These are phyloP conservation scores for Mesitornis unicolor DNA, from an alignment of 2,113 vertebrate species.

Conservation along the genomic window DNA sequence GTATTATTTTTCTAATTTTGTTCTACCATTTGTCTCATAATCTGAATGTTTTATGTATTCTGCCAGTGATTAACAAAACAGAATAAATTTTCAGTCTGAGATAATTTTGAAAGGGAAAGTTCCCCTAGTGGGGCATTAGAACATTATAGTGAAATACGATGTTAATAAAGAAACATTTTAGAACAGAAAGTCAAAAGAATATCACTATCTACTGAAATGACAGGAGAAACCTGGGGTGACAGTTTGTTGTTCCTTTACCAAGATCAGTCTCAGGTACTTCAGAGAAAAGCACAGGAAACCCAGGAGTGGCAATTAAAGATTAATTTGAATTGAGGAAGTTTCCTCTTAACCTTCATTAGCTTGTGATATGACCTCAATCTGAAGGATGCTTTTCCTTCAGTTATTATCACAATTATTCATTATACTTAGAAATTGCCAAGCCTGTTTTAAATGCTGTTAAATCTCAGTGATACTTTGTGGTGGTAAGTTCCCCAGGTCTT, in stretches of 20 bases:
- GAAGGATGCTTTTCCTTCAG: not conserved
- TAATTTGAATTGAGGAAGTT: conserved; percentile 12
- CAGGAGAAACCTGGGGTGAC: not conserved
- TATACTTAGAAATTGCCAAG: not conserved
- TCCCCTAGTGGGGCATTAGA: not conserved
- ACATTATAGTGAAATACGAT: not conserved
- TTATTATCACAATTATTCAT: not conserved
- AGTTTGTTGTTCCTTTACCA: not conserved
- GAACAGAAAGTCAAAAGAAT: not conserved
- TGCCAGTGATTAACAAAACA: not conserved
- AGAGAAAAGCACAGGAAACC: not conserved
- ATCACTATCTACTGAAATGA: not conserved
- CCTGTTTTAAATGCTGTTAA: not conserved
- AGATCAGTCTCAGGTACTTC: not conserved
- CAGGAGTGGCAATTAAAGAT: conserved; percentile 14
- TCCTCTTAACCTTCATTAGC: conserved; percentile 30
- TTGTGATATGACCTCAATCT: not conserved
- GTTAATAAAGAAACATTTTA: not conserved
- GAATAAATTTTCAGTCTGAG: not conserved
- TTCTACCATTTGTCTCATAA: not conserved
- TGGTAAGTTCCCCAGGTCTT: not conserved
- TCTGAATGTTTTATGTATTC: not conserved
- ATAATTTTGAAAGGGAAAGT: not conserved
- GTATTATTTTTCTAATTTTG: not conserved
- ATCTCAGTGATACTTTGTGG: not conserved